Base-by-base conservation (phyloP, 2,888 invertebrate genomes). In the Mesochorus sp. region DNA sequence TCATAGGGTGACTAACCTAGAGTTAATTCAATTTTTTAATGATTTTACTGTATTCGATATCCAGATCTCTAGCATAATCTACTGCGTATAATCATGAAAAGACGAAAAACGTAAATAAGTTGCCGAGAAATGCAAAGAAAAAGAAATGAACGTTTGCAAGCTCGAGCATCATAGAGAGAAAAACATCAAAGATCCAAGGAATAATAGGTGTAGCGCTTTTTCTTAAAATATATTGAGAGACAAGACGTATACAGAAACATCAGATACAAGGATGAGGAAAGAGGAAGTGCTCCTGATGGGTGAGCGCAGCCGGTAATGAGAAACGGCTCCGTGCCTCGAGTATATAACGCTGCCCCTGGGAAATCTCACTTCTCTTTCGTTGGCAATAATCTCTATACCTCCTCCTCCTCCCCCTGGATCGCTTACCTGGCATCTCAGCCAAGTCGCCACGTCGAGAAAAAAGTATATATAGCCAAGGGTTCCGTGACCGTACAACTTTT, bases 321-420 rank as follows among this genome's bases (percentile, higher is more conserved):
- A 80, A 77, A 77, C 66, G 77, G 71, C 78, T 78, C 53, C 67
- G 70, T 80, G 74, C 74, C 74, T 57, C 62, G 61, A 74, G 75
- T 80, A 77, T 74, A 68, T 71, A 79, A 81, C 75, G 74, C 51
- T 61, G 66, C 81, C 77, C 81, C 39, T 57, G 81, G 81, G 80
- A 81, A 81, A 81, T 81, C 67, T 80, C 64, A 57, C 53, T 80
- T 64, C 75, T 70, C 67, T 78, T 68, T 57, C 73, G 19, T 70
- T 47, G 66, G 53, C 74, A 80, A 77, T 80, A 80, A 80, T 80
- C 80, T 77, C 39, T 70, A 59, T 47, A 67, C 76, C 49, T 44
- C 47, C 61, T 74, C 71, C 49, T 26, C 19, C 42, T 42, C 24
- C 10, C 31, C 42, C 3, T 37, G 31, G 42, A 47, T 47, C 42